Conservation (phyloP, 1,140 invertebrate genomes). For the Drosophila arizonae region DNA sequence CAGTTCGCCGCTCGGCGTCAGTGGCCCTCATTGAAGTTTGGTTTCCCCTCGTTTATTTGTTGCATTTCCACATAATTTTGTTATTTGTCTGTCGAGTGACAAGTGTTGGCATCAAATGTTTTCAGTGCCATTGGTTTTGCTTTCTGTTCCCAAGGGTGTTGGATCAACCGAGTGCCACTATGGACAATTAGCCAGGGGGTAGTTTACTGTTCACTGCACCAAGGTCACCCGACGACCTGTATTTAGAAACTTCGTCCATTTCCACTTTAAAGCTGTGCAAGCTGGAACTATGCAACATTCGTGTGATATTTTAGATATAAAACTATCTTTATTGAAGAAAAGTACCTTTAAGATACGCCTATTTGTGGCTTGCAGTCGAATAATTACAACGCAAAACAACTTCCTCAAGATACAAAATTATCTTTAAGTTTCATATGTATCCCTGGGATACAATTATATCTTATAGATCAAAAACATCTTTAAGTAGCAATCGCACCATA, state of each 20-base stretch:
- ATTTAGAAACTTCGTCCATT: not conserved
- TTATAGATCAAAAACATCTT: too few species aligned
- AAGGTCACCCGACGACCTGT: not conserved
- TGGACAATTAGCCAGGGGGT: constrained; percentile 7
- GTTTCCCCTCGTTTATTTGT: constrained; percentile 41
- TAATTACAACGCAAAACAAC: too few species aligned
- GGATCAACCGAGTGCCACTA: constrained; percentile 14
- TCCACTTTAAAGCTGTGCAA: too few species aligned
- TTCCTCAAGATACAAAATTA: too few species aligned
- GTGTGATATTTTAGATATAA: not conserved
- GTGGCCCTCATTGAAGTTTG: constrained; percentile 21
- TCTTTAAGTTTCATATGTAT: not conserved
- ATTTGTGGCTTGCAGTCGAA: too few species aligned
- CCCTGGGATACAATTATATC: not conserved
- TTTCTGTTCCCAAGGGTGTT: constrained; percentile 46
- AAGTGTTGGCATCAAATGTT: constrained; percentile 55
- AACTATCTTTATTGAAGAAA: not conserved
- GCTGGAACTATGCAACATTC: too few species aligned
- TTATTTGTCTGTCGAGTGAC: constrained; percentile 67
- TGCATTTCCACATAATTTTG: constrained; percentile 71
- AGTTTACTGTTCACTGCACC: too few species aligned
- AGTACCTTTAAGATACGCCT: not conserved
- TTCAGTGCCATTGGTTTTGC: constrained; percentile 48
- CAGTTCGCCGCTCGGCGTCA: constrained; percentile 2
- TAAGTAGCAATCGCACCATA: not conserved